Percentiles rank a stretch among this genome's conserved stretches.
Conservation (phyloP, 2,113 vertebrate species). For the Malurus cyaneus region DNA sequence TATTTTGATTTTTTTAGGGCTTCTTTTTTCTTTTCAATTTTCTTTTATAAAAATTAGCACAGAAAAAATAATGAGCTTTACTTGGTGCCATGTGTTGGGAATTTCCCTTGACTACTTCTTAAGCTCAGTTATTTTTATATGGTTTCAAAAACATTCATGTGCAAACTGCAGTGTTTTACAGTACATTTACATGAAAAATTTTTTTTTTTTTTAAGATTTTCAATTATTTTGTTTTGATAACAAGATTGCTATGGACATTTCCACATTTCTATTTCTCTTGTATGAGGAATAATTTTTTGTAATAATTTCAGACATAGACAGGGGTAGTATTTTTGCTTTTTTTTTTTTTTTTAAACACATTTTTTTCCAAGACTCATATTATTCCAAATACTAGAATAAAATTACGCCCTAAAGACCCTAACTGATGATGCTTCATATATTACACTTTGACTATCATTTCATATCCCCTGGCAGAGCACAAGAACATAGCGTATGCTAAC, state of each 20-base stretch:
- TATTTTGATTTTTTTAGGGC: background rate
- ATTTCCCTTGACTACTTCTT: background rate
- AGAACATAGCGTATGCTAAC: background rate
- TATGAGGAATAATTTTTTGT: background rate
- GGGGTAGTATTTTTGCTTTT: background rate
- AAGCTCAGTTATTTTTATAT: background rate
- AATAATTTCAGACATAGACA: background rate
- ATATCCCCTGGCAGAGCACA: background rate
- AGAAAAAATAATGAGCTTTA: background rate
- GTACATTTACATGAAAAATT: background rate
- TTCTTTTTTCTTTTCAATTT: background rate
- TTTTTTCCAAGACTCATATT: background rate
- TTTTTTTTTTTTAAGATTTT: background rate
- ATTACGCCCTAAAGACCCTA: background rate
- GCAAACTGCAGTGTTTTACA: background rate
- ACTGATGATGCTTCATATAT: background rate
- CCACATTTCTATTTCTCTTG: background rate
- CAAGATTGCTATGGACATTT: background rate
- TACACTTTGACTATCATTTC: background rate
- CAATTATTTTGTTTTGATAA: background rate
- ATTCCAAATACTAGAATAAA: background rate
- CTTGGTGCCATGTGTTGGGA: background rate
- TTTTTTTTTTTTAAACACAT: rapidly evolving
- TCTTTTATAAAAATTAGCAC: background rate
- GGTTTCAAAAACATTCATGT: background rate